Base-by-base conservation (phyloP, 2,113 vertebrate genomes). In the Cavia aperea region DNA sequence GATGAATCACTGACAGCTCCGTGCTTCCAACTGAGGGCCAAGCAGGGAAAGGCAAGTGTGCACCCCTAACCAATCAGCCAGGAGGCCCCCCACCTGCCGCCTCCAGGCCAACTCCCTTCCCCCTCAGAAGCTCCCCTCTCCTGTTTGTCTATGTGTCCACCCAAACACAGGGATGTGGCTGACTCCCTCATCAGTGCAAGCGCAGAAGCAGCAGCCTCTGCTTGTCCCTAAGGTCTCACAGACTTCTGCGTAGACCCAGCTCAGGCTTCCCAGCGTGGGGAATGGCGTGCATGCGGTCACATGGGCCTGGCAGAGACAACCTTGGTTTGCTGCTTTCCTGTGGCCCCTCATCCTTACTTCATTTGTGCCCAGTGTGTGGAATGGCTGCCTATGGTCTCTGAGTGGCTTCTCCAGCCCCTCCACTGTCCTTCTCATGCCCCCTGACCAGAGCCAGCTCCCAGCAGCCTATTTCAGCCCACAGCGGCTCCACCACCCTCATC, bases 201-300 rank as follows among this genome's bases (percentile, higher is more conserved):
- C 62, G 78, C 78, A 70, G 62, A 31, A n/a, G 7, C 26, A 31
- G n/a, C 9, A 65, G 62, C 46, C 36, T 7, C 36, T 1, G 2
- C 39, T 36, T 72, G 16, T 19, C 54, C 51, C 16, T 54, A n/a
- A 12, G 56, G 31, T 24, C 49, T 56, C 79, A 39, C 18, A 10
- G 78, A 36, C 6, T 49, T 21, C 81, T 29, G 18, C 31, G 4
- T 39, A 66, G 68, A 75, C 29, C 1, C 33, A 16, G 39, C 16
- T 33, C 36, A 23, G 86, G 0, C 60, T 31, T 46, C 62, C 78
- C 24, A 4, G 58, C 21, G 83, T 16, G 62, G 21, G 24, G 16
- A 1, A 31, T 73, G 36, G 46, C 36, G 36, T 1, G 24, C 7
- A 23, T 0, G 24, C 4, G 19, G 58, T 31, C 4, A 24, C 2